These are phyloP conservation scores for Mastomys natalensis DNA, from an alignment of 2,113 vertebrate species.

Conservation along the genomic window DNA sequence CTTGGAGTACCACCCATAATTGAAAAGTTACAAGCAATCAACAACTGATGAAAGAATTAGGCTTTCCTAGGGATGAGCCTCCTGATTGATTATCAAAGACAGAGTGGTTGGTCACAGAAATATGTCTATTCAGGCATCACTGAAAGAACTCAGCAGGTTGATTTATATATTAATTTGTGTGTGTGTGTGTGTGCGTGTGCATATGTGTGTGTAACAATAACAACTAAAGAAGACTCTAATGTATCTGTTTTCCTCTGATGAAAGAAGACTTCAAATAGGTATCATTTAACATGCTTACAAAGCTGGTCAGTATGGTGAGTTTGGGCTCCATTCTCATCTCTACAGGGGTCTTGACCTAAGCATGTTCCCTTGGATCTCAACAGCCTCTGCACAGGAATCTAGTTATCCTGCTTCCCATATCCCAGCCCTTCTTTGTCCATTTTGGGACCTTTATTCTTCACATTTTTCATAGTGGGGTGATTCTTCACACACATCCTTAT, in stretches of 20 bases:
- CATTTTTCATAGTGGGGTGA: neutral
- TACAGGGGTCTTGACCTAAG: neutral
- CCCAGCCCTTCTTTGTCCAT: neutral
- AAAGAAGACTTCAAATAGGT: neutral
- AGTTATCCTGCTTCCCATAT: neutral
- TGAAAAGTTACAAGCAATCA: neutral
- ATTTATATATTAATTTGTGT: neutral
- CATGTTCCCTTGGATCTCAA: neutral
- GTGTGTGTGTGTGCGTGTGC: neutral
- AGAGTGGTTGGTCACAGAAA: neutral
- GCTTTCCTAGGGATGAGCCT: neutral
- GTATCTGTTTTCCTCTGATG: neutral
- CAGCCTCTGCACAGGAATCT: neutral
- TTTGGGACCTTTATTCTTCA: neutral
- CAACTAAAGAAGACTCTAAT: neutral
- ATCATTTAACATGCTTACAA: neutral
- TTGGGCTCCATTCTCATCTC: neutral
- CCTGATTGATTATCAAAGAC: neutral
- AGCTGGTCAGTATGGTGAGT: neutral
- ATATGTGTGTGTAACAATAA: neutral
- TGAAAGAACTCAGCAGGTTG: neutral
- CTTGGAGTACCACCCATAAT: neutral
- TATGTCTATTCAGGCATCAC: neutral
- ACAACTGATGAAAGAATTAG: neutral
- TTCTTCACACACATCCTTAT: neutral